phyloP scores from a whole-genome alignment of 1,140 invertebrate genomes.

The Heliconius congener region DNA sequence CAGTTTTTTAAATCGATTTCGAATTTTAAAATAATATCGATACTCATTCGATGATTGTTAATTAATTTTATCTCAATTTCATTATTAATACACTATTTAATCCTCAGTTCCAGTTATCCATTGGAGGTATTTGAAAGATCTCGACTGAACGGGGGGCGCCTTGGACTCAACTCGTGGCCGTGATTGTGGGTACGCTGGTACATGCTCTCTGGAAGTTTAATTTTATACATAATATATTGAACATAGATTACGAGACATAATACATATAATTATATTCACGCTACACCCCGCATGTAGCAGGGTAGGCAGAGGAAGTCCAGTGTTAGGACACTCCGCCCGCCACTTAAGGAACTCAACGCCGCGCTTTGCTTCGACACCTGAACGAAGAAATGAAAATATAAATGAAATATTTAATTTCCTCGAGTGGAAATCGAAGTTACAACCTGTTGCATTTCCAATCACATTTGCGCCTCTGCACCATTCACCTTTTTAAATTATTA shows the following conservation, averaged over 20 bases:
- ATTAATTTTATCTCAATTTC: slow-evolving; percentile 4
- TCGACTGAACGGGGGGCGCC: slow-evolving; percentile 74
- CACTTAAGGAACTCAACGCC: neutral
- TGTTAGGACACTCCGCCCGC: neutral
- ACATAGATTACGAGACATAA: neutral
- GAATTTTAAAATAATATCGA: slow-evolving; percentile 28
- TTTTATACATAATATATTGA: neutral
- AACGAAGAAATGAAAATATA: neutral
- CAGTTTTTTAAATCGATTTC: slow-evolving; percentile 24
- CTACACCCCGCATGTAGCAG: neutral
- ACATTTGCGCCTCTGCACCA: neutral
- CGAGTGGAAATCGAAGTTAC: neutral
- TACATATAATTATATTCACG: neutral
- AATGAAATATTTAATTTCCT: neutral
- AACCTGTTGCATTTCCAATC: neutral
- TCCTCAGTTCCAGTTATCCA: slow-evolving; percentile 80
- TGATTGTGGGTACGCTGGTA: slow-evolving; percentile 59
- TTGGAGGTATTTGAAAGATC: slow-evolving; percentile 80
- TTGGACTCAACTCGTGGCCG: slow-evolving; percentile 57
- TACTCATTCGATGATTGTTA: slow-evolving; percentile 15
- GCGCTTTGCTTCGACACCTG: neutral
- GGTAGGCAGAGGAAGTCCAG: neutral
- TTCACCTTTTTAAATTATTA: no score
- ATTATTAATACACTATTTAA: slow-evolving; percentile 19
- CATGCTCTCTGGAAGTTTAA: slow-evolving; percentile 72